phyloP scores from a whole-genome alignment of 2,888 invertebrate genomes.

The Craniophora ligustri region DNA sequence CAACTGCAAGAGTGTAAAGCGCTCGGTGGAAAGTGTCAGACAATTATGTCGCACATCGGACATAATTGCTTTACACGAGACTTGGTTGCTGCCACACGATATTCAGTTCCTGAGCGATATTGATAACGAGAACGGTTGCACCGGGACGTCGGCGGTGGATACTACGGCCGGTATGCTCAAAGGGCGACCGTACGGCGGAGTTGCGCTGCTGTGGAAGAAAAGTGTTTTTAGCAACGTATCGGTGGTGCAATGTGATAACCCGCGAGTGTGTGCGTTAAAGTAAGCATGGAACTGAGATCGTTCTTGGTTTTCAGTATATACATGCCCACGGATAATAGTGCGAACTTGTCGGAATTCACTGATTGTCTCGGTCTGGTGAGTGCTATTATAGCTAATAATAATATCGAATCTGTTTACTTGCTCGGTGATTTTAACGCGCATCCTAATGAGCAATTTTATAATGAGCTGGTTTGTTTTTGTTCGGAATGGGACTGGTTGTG shows the following conservation, averaged over 20 bases:
- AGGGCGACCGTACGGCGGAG: not conserved
- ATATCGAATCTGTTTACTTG: slow-evolving; percentile 8
- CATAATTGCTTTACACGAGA: slow-evolving; percentile 1
- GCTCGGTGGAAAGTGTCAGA: not conserved
- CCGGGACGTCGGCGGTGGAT: slow-evolving; percentile 1
- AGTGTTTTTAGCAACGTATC: slow-evolving; percentile 4
- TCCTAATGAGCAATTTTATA: slow-evolving; percentile 6
- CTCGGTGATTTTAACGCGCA: slow-evolving; percentile 22
- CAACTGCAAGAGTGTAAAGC: not conserved
- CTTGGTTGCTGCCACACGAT: slow-evolving; percentile 3
- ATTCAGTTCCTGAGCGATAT: not conserved
- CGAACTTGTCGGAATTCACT: not conserved
- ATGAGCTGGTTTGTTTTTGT: slow-evolving; percentile 11
- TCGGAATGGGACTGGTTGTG: not conserved
- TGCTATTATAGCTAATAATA: not conserved
- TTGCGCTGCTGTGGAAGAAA: slow-evolving; percentile 2
- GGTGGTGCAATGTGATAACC: not conserved
- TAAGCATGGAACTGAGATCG: not conserved
- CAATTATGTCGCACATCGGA: not conserved
- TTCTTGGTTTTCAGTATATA: not conserved
- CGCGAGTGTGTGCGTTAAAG: slow-evolving; percentile 1
- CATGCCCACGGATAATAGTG: not conserved
- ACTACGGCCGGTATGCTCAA: slow-evolving; percentile 1
- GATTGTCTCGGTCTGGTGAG: not conserved
- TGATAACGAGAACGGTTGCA: not conserved